Percentiles rank a stretch among this genome's conserved stretches.
Evolutionary conservation across 2,797 vertebrate species (phyloP).

Genomic region (Tamandua tetradactyla): DNA sequence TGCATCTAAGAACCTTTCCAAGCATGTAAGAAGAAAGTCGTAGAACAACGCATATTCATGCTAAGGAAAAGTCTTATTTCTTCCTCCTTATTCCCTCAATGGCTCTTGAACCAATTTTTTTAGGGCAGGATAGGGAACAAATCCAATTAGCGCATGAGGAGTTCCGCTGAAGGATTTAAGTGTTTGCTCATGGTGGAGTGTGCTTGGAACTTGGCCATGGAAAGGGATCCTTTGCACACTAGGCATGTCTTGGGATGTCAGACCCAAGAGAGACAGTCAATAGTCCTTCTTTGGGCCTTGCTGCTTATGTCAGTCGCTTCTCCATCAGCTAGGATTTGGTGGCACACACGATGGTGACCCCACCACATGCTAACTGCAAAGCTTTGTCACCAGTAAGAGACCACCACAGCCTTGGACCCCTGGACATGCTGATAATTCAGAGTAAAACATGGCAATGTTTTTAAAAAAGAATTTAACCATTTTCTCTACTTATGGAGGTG

Average conservation of each 20-base stretch:
- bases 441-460: not conserved
- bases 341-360: not conserved
- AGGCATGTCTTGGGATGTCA: no score
- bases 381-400: not conserved
- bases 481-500: not conserved
- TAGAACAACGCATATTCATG: not conserved
- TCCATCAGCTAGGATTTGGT: no score
- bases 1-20: slow-evolving; percentile 32
- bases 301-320: not conserved
- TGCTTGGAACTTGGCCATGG: not conserved
- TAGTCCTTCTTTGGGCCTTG: not conserved
- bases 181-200: not conserved
- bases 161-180: not conserved
- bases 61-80: not conserved
- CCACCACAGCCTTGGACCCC: not conserved
- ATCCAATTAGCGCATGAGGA: not conserved
- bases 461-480: not conserved
- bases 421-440: not conserved
- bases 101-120: not conserved
- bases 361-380: not conserved
- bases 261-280: not conserved
- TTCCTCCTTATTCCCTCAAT: not conserved
- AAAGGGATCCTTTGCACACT: not conserved
- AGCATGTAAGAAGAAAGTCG: slow-evolving; percentile 34
- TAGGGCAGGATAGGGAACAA: not conserved